Percentiles rank a stretch among this genome's conserved stretches.
Evolutionary conservation across 2,888 invertebrate genomes (phyloP).

Genomic region (Andrena chrysosceles): DNA sequence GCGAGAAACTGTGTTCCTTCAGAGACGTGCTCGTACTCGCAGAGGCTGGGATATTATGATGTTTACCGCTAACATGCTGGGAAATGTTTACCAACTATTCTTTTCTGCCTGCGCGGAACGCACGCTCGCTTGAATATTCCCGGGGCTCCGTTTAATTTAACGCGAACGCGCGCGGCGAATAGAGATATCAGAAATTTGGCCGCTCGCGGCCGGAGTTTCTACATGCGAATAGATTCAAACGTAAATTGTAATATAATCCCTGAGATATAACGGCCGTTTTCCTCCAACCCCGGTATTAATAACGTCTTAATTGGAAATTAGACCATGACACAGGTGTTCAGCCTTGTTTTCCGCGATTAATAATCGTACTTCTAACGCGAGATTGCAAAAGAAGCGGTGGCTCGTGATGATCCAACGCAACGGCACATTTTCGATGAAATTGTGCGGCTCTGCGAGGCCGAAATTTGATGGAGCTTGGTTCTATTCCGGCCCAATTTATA

Average conservation of each 20-base stretch:
- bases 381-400: background rate
- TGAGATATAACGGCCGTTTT: constrained; percentile 45
- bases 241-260: constrained; percentile 70
- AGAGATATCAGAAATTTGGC: constrained; percentile 51
- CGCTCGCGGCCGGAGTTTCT: constrained; percentile 21
- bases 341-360: constrained; percentile 54
- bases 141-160: constrained; percentile 42
- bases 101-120: constrained; percentile 30
- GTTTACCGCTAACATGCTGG: background rate
- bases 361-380: background rate
- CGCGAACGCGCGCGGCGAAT: constrained; percentile 26
- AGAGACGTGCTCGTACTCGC: background rate
- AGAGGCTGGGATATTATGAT: background rate
- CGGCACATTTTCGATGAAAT: background rate
- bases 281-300: constrained; percentile 57
- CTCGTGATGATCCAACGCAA: background rate
- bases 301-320: constrained; percentile 73
- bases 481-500: background rate
- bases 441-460: background rate
- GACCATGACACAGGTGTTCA: constrained; percentile 59
- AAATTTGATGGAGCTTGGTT: background rate
- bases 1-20: background rate
- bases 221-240: constrained; percentile 49
- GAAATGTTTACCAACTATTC: constrained; percentile 40
- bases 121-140: constrained; percentile 36